Evolutionary conservation across 2,888 invertebrate species (phyloP), one percentile per base, ranked within the genome.

Genomic region (Ceramica pisi): DNA sequence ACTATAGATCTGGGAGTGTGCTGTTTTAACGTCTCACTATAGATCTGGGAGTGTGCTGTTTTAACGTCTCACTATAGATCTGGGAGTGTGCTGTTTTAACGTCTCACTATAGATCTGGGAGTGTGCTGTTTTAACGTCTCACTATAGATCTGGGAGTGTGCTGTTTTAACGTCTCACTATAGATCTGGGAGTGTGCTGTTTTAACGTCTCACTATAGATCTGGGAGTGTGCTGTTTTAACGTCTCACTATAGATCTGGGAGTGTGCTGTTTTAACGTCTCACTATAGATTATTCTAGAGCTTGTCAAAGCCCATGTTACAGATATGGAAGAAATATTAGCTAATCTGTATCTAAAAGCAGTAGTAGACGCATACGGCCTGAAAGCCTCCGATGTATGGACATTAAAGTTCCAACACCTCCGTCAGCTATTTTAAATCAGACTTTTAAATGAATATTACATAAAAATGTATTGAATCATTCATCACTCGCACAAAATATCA

Each of bases 401-500:
- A 71, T 72, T 23, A 59, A 59, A 44, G 23, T 57, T 35, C 66
- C 65, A 59, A 66, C 78, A 77, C 64, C 38, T 64, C 59, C 9
- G 3, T 4, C 57, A 35, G 26, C 31, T 48, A 77, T 81, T 53
- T 62, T 12, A 26, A 63, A 56, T 56, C 48, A 73, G 21, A 67
- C 62, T 80, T 65, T 65, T 62, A 79, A 82, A 79, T 78, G n/a
- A 51, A 60, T 66, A 82, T 67, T 53, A 79, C 67, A 71, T 67
- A 78, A 78, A 66, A 71, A 75, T 71, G 65, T 21, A 75, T 61
- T 84, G 44, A 82, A 70, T 67, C 69, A 70, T 72, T 82, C 56
- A 82, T 82, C 83, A 79, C 78, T 50, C 44, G 72, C 67, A 59
- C 80, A 31, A 73, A 80, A 82, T 70, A 74, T 71, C 71, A 50